Evolutionary conservation across 2,888 invertebrate species (phyloP), one percentile per base, ranked within the genome.

Genomic region (Nudaria mundana): DNA sequence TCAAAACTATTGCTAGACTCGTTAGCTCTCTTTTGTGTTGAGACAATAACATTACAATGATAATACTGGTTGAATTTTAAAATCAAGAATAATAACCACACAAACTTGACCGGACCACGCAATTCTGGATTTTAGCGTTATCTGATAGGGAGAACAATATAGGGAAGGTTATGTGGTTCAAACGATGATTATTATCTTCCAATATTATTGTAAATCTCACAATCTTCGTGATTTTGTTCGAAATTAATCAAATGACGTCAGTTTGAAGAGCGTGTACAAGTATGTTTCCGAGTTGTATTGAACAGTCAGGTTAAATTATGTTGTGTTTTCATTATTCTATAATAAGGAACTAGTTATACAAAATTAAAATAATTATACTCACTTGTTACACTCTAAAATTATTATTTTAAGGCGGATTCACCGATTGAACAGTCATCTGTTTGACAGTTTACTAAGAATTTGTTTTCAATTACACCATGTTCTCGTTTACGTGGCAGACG

Each of bases 351-450:
- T 48, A 33, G 44, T 29, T 49, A 38, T 23, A 41, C 38, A 45
- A n/a, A 46, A 50, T 30, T 48, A 37, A 53, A 53, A 53, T 46
- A 44, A 41, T 58, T 53, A 56, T 79, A 83, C 82, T 82, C 77
- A 82, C 82, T 72, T 75, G 62, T 63, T 55, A 59, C 56, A 66
- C 63, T 56, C 54, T 66, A 70, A 65, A 74, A 64, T 48, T 42
- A 69, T 61, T 73, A 68, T 66, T 70, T 75, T 62, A 74, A 82
- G 78, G 81, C 80, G 81, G 83, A 82, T 75, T 73, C 72, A 77
- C 76, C 70, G 75, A 79, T 69, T 78, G 79, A 76, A 81, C 81
- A 85, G 83, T 85, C 85, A 85, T 81, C 77, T 78, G 67, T 76
- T 74, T 81, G 81, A 81, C 81, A 80, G 73, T 58, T 75, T 66